Percentiles rank a stretch among this genome's conserved stretches.
phyloP scores from a whole-genome alignment of 35 echinoderm and acorn worm species.

The Strongylocentrotus purpuratus region DNA sequence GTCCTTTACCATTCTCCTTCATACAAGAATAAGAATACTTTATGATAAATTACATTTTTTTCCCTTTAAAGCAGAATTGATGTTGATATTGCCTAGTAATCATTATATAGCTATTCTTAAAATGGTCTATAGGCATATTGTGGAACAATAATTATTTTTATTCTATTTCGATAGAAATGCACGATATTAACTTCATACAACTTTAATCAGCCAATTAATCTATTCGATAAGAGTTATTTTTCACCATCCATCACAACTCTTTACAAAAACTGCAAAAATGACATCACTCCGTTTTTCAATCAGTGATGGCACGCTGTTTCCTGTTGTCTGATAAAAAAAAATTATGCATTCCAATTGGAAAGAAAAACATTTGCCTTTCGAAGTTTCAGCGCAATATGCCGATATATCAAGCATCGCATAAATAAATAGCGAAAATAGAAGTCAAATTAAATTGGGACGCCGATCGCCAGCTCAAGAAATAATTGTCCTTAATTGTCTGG shows the following conservation, averaged over 20 bases:
- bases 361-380: not conserved
- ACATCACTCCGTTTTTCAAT: not conserved
- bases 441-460: slow-evolving; percentile 10
- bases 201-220: not conserved
- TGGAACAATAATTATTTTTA: too few species aligned
- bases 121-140: too few species aligned
- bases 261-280: not conserved
- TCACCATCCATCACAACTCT: not conserved
- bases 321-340: not conserved
- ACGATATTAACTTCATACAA: not conserved
- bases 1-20: too few species aligned
- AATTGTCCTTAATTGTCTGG: slow-evolving; percentile 2
- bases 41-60: too few species aligned
- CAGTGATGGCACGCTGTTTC: not conserved
- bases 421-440: not conserved
- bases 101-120: too few species aligned
- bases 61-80: too few species aligned
- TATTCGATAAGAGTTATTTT: not conserved
- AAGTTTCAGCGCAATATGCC: not conserved
- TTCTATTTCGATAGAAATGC: too few species aligned
- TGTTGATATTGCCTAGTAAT: too few species aligned
- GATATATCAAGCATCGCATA: not conserved
- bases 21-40: too few species aligned
- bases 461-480: not conserved
- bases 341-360: not conserved